Evolutionary conservation across 2,888 invertebrate species (phyloP), one percentile per base, ranked within the genome.

Genomic region (Anarsia innoxiella): DNA sequence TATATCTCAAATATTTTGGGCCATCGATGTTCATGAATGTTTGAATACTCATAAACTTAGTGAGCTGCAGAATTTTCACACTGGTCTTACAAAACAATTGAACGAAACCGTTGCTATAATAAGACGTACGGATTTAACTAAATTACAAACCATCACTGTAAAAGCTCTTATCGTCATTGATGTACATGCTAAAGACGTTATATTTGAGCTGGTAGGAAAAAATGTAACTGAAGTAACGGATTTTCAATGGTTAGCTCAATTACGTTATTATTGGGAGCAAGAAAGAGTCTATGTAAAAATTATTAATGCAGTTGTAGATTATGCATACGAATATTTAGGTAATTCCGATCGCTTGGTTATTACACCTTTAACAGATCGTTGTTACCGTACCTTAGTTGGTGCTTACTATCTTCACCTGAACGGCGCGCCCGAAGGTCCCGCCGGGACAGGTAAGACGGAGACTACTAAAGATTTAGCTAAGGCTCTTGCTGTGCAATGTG

Each of bases 381-480:
- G 94, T 63, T 94, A 94, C 66, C 88, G 94, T 12, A 95, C 94
- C 0, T 76, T 95, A 36, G 89, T 95, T 45, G 93, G 93, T 0
- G 94, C 95, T 1, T 94, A 92, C 67, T 91, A 92, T 58, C 82
- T 95, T 31, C 93, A 95, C 70, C 75, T 95, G 49, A 93, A 94
- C 58, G 94, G 94, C n/a, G 92, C 93, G 2, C 92, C 92, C 0
- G 93, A 93, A 76, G 93, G 93, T 0, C 95, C 95, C 0, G 93
- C 93, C 0, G 94, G 95, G 0, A 95, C 95, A 0, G 95, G 95
- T 0, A 95, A 95, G 80, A 95, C 95, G 0, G 95, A 95, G 82
- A 94, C 95, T 11, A 93, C 93, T 0, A 97, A 97, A 80, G 96
- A 97, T 80, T 83, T 97, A 46, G 95, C 95, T 3, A 95, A 96